Evolutionary conservation across 1,140 invertebrate genomes (phyloP).

Genomic region (Orchesella cincta): DNA sequence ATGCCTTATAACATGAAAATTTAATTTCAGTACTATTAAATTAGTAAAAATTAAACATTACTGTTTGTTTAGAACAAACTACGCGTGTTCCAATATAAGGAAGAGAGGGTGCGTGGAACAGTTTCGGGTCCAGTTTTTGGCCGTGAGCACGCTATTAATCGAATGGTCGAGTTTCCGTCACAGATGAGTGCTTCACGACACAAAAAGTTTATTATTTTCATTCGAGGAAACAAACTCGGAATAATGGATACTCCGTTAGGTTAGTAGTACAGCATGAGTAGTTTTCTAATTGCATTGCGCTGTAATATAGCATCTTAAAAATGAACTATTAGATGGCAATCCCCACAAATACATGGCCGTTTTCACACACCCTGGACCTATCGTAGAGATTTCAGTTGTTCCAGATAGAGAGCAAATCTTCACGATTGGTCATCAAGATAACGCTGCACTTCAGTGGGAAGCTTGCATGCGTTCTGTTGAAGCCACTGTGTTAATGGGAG

Average conservation of each 20-base stretch:
- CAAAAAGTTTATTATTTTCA: conserved; percentile 36
- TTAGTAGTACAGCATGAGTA: not conserved
- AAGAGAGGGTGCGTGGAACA: conserved; percentile 4
- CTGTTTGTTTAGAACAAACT: conserved; percentile 44
- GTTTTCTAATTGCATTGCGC: no score
- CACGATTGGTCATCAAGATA: conserved; percentile 62
- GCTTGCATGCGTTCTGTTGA: conserved; percentile 57
- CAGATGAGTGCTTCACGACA: not conserved
- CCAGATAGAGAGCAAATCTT: conserved; percentile 61
- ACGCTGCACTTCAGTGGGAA: conserved; percentile 64
- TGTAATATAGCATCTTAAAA: no score
- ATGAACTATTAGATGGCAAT: conserved; percentile 71
- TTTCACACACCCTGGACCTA: conserved; percentile 66
- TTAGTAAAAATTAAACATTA: conserved; percentile 50
- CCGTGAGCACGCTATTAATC: conserved; percentile 51
- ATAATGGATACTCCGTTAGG: conserved; percentile 39
- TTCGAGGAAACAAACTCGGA: conserved; percentile 43
- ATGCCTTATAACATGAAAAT: not conserved
- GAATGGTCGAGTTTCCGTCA: conserved; percentile 15
- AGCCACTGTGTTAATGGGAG: conserved; percentile 57
- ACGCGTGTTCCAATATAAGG: conserved; percentile 40
- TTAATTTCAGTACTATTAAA: conserved; percentile 17
- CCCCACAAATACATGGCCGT: conserved; percentile 69
- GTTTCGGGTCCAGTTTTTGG: conserved; percentile 51
- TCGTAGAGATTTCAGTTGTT: conserved; percentile 55